These are phyloP conservation scores for Pterophyllum scalare DNA, from an alignment of 2,113 vertebrate species.

Conservation along the genomic window DNA sequence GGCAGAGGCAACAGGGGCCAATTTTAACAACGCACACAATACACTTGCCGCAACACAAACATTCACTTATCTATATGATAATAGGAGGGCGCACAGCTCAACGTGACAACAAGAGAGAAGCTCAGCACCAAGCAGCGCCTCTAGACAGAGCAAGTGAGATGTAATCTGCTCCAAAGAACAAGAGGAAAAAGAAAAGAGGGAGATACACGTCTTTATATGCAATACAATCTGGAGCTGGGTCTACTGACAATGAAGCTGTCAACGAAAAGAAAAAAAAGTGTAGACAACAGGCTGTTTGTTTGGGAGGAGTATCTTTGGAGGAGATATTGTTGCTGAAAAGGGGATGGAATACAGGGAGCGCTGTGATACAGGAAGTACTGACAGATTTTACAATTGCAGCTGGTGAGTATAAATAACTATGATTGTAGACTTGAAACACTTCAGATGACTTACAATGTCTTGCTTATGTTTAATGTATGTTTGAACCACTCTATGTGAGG, in stretches of 20 bases:
- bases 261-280: constrained; percentile 28
- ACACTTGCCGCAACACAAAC: constrained; percentile 66
- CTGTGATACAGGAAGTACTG: constrained; percentile 45
- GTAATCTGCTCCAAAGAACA: constrained; percentile 71
- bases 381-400: constrained; percentile 16
- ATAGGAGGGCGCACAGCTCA: constrained; percentile 70
- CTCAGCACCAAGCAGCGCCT: constrained; percentile 49
- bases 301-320: constrained; percentile 17
- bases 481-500: background rate
- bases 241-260: constrained; percentile 68
- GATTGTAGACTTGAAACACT: constrained; percentile 24
- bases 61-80: constrained; percentile 82
- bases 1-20: constrained; percentile 46
- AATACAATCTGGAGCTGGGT: constrained; percentile 45
- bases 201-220: constrained; percentile 38
- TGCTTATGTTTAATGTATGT: constrained; percentile 22
- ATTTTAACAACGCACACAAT: constrained; percentile 62
- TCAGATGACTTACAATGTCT: constrained; percentile 41
- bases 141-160: constrained; percentile 71
- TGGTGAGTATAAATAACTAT: constrained; percentile 39
- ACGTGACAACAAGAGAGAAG: constrained; percentile 64
- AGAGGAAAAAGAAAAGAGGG: constrained; percentile 32
- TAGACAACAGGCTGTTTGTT: constrained; percentile 58
- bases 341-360: constrained; percentile 33
- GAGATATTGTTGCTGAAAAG: constrained; percentile 34